Percentiles rank a stretch among this genome's conserved stretches.
phyloP scores from a whole-genome alignment of 30 jellyfish, hydroid and myxozoan species.

The Turritopsis dohrnii region DNA sequence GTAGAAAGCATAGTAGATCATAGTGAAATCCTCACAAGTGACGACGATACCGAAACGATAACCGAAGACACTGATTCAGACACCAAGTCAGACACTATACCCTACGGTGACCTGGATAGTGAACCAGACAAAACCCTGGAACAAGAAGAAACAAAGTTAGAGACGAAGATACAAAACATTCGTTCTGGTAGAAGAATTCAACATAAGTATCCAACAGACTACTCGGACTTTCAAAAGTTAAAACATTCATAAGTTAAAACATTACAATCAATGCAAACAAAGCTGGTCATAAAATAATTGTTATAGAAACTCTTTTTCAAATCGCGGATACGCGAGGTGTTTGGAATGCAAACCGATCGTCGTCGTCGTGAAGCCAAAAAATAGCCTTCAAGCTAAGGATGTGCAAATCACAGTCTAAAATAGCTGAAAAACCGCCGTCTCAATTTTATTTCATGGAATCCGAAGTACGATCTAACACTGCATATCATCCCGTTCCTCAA shows the following conservation, averaged over 20 bases:
- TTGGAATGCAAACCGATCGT: too few relatives aligned
- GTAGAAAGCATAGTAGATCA: background rate
- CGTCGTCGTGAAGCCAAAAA: too few relatives aligned
- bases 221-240: background rate
- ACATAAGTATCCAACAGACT: background rate
- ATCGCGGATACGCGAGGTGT: too few relatives aligned
- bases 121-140: background rate
- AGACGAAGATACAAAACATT: too few relatives aligned
- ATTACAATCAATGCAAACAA: background rate
- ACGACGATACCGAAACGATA: background rate
- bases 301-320: too few relatives aligned
- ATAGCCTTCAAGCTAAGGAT: too few relatives aligned
- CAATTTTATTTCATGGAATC: too few relatives aligned
- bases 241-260: background rate
- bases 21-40: background rate
- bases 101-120: background rate
- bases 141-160: too few relatives aligned
- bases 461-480: too few relatives aligned
- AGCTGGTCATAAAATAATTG: background rate
- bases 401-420: too few relatives aligned
- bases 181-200: background rate
- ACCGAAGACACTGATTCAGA: background rate
- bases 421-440: too few relatives aligned
- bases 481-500: too few relatives aligned
- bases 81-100: background rate